Base-by-base conservation (phyloP, 2,113 vertebrate species). In the Pongo abelii region DNA sequence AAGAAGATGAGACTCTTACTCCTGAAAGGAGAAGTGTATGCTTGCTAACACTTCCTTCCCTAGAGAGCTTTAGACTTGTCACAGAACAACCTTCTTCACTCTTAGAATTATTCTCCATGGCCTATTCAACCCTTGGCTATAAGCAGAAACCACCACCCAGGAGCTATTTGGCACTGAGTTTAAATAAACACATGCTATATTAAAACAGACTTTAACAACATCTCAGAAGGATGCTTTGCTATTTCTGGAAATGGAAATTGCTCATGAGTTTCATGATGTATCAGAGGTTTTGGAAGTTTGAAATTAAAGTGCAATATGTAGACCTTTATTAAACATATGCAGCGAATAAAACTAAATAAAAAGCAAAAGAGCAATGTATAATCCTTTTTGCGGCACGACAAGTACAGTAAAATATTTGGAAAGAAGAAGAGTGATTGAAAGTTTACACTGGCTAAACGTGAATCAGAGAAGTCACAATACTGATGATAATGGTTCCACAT, bases 101-200 rank as follows among this genome's bases (percentile, higher is more conserved):
- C 84, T 90, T 74, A 84, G 32, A 92, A 93, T 97, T 96, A 94
- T 61, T 91, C 96, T 96, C 64, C 1, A 0, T 50, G 46, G 81
- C 8, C 96, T 95, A 40, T 16, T 95, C 70, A 92, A 91, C 90
- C 67, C 89, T 97, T 70, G 70, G 32, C 80, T 94, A 69, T 25
- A 32, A 93, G 84, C 84, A 92, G 57, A 96, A 97, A 89, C 17
- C 14, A 95, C 59, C 52, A 74, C 72, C 69, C 64, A 97, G 84
- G 92, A 96, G 78, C 59, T 93, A 86, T 91, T 92, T 97, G 97
- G 92, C 95, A 75, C 30, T 32, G 81, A 88, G 57, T 97, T 97
- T 98, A 98, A 97, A 98, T 96, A 98, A 98, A 96, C 93, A 94
- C 88, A 22, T 81, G 74, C 96, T 94, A 86, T 96, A 94, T 97